Evolutionary conservation across 2,113 vertebrate genomes (phyloP), one percentile per base, ranked within the genome.

Genomic region (Mormyrus iriodes): DNA sequence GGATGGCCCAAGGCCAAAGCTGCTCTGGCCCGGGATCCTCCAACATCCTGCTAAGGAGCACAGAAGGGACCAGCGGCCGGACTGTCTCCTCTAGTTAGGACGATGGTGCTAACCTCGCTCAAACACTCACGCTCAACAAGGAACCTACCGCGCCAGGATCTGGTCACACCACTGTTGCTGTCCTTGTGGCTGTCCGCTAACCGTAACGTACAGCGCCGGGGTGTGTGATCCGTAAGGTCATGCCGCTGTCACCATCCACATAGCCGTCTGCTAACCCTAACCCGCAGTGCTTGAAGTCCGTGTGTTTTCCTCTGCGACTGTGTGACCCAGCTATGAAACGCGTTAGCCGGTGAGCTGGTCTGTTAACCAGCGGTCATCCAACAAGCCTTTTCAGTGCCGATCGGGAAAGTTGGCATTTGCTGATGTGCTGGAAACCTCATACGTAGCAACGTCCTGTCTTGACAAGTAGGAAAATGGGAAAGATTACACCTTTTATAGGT

Each of bases 41-140:
- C 4, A 6, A 21, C 31, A 27, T 69, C 27, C 31, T 5, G n/a
- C 31, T 15, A 21, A 13, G 27, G 51, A 53, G 31, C 85, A 9
- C 1, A 13, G 85, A 52, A 19, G n/a, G 85, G 31, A 27, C 85
- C 51, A n/a, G 49, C 19, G 52, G 48, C n/a, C 27, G 85, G 51
- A 35, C 85, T 35, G 49, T 53, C 49, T 52, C 12, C 84, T 31
- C 51, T 35, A 15, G n/a, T 76, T 49, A 51, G 88, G 42, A 52
- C 19, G 88, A 73, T 79, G 88, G 88, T 88, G 88, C 88, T 88
- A 53, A 76, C 27, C 24, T 48, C 69, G 58, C 61, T 48, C 31
- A 49, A 88, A 88, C 88, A 69, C 86, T 87, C 35, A 27, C 19
- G 2, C 19, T 87, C 39, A 61, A 76, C 65, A 79, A 1, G 15